A percentile compares a stretch with the other conserved stretches of the same genome.
phyloP scores from a whole-genome alignment of 2,797 vertebrate genomes.

The Gymnothorax javanicus region DNA sequence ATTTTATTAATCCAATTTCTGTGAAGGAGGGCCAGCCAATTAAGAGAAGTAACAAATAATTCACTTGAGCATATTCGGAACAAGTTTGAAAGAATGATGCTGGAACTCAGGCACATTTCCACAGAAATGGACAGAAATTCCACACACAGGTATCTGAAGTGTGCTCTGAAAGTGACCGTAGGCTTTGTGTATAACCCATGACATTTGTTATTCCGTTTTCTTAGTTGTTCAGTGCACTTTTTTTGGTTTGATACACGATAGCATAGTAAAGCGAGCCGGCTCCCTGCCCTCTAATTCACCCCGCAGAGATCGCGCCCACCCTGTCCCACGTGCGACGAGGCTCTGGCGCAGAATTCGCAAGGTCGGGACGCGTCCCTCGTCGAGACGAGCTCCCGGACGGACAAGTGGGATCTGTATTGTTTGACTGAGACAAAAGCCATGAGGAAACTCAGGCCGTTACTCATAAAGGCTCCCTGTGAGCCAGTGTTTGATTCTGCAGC shows the following conservation, averaged over 20 bases:
- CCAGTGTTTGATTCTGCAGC: background rate
- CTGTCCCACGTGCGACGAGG: background rate
- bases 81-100: too few relatives aligned
- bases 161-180: background rate
- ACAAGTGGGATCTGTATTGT: background rate
- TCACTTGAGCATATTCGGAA: too few relatives aligned
- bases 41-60: background rate
- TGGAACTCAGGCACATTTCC: background rate
- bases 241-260: background rate
- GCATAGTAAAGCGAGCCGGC: background rate
- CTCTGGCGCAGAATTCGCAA: background rate
- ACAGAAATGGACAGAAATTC: background rate
- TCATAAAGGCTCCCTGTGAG: slow-evolving; percentile 6
- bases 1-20: background rate
- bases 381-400: background rate
- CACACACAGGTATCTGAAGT: too few relatives aligned
- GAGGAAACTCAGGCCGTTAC: background rate
- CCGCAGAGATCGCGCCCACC: background rate
- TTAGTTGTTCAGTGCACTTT: background rate
- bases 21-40: background rate
- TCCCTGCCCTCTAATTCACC: background rate
- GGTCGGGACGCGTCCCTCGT: background rate
- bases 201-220: background rate
- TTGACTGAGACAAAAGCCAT: background rate
- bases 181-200: background rate